A percentile compares a stretch with the other conserved stretches of the same genome.
These are phyloP conservation scores for Bombus waltoni DNA, from an alignment of 1,140 invertebrate genomes.

Conservation along the genomic window DNA sequence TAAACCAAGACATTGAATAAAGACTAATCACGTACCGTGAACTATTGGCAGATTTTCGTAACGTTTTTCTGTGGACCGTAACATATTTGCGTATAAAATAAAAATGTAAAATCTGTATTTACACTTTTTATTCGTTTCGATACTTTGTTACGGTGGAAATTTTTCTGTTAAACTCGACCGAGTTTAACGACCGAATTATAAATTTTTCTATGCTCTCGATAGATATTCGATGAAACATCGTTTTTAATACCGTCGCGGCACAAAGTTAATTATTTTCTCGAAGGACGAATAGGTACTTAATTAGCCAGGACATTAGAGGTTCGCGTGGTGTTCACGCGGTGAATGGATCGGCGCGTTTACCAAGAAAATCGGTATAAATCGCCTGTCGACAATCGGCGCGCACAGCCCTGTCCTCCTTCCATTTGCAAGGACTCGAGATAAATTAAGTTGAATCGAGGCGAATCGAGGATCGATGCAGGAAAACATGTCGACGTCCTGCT, in stretches of 20 bases:
- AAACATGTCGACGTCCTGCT: slow-evolving; percentile 45
- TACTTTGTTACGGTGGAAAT: no score
- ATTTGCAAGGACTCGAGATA: slow-evolving; percentile 40
- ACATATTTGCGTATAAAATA: no score
- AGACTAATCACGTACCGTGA: neutral
- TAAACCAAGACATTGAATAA: slow-evolving; percentile 25
- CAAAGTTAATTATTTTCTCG: neutral
- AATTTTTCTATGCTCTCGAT: neutral
- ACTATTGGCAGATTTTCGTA: no score
- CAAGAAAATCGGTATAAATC: slow-evolving; percentile 30
- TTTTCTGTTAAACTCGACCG: no score
- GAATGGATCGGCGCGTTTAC: neutral
- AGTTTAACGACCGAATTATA: neutral
- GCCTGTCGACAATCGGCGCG: slow-evolving; percentile 14
- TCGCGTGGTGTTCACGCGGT: neutral
- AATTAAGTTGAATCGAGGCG: slow-evolving; percentile 53
- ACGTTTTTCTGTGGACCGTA: no score
- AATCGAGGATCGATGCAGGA: slow-evolving; percentile 59
- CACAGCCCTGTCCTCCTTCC: neutral
- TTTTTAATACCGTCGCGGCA: neutral
- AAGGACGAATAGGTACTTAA: slow-evolving; percentile 26
- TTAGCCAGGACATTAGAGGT: neutral
- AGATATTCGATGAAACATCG: neutral
- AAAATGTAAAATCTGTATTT: no score
- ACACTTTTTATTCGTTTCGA: no score